Conservation (phyloP, 2,888 invertebrate genomes). For the Phytoseiulus persimilis region DNA sequence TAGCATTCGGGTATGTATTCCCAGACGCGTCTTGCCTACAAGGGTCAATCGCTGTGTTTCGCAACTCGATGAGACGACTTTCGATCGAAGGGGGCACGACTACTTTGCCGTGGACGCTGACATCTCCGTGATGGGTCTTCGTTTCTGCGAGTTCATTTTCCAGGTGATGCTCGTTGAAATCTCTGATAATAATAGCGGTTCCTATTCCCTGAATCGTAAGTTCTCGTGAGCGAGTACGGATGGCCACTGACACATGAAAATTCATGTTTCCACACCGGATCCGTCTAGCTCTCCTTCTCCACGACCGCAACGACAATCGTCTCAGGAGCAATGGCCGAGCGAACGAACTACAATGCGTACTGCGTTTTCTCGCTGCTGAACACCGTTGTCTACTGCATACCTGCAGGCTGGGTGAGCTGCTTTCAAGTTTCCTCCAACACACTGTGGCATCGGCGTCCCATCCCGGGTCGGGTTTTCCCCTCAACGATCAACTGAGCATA, state of each 20-base stretch:
- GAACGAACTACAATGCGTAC: slow-evolving; percentile 46
- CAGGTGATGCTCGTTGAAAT: background rate
- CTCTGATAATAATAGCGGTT: slow-evolving; percentile 44
- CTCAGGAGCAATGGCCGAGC: slow-evolving; percentile 46
- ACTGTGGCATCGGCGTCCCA: too few relatives aligned
- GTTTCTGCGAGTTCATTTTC: slow-evolving; percentile 50
- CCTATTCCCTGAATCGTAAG: too few relatives aligned
- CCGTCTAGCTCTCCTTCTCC: slow-evolving; percentile 61
- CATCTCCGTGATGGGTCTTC: slow-evolving; percentile 47
- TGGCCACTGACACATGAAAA: background rate
- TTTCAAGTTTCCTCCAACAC: too few relatives aligned
- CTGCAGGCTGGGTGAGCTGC: slow-evolving; percentile 57
- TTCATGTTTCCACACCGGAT: background rate
- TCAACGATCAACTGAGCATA: background rate
- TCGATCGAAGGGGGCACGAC: slow-evolving; percentile 48
- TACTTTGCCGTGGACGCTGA: slow-evolving; percentile 51
- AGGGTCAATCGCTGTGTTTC: background rate
- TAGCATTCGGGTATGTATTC: background rate
- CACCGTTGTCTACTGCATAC: slow-evolving; percentile 80
- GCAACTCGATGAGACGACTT: background rate
- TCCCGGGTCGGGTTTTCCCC: background rate
- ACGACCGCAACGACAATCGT: slow-evolving; percentile 62
- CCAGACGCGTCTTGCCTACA: background rate
- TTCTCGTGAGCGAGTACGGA: too few relatives aligned
- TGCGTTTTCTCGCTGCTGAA: slow-evolving; percentile 80